Evolutionary conservation across 2,113 vertebrate species (phyloP).

Genomic region (Plectropomus leopardus): DNA sequence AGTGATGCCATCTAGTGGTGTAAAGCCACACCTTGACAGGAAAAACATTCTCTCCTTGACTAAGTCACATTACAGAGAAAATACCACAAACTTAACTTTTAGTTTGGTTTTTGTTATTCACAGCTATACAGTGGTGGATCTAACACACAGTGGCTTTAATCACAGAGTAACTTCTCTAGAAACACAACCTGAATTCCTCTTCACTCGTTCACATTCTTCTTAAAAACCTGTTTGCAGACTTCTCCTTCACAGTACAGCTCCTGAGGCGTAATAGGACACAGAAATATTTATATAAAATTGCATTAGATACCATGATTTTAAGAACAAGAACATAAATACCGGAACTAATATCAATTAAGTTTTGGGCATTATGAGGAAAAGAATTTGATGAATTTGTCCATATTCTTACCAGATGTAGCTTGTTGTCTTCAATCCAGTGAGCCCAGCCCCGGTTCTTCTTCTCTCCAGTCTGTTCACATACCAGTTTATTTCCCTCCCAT

Average conservation of each 20-base stretch:
- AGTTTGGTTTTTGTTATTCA: slow-evolving; percentile 20
- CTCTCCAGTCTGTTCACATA: slow-evolving; percentile 90
- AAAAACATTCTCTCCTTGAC: neutral
- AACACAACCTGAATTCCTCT: slow-evolving; percentile 12
- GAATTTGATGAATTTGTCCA: neutral
- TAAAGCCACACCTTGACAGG: neutral
- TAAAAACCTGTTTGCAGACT: slow-evolving; percentile 90
- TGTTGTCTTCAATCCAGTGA: slow-evolving; percentile 92
- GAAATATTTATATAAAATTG: neutral
- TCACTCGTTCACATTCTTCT: slow-evolving; percentile 75
- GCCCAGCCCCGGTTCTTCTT: slow-evolving; percentile 92
- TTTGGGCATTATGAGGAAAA: neutral
- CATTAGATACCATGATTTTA: neutral
- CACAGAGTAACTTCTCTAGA: slow-evolving; percentile 1
- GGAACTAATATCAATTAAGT: neutral
- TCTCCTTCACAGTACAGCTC: slow-evolving; percentile 92
- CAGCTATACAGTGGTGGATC: neutral
- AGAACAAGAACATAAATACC: neutral
- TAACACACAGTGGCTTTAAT: neutral
- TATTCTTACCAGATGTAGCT: slow-evolving; percentile 89
- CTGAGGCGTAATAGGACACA: slow-evolving; percentile 66
- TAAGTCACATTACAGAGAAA: slow-evolving; percentile 7
- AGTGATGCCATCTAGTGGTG: slow-evolving; percentile 63
- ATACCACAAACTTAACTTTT: neutral
- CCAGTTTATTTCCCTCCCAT: slow-evolving; percentile 89